phyloP scores from a whole-genome alignment of 2,888 invertebrate species.

The Lepidonotus clava region DNA sequence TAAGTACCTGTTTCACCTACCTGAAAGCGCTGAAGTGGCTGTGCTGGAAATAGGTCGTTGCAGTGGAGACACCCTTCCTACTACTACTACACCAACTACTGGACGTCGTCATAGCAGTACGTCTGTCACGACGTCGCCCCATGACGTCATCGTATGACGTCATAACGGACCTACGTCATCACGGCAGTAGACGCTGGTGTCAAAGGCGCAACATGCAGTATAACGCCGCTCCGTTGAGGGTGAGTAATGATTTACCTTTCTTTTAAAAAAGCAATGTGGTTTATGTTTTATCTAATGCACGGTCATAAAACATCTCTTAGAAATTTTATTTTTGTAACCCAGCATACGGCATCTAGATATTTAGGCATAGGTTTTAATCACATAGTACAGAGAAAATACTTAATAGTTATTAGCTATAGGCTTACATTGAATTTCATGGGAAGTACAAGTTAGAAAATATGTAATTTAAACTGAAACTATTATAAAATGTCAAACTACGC shows the following conservation, averaged over 20 bases:
- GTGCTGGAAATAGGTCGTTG: not conserved
- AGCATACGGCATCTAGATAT: not conserved
- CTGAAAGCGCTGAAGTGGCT: not conserved
- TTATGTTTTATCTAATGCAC: not conserved
- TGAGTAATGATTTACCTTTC: not conserved
- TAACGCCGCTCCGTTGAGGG: not conserved
- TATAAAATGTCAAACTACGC: too few relatives aligned
- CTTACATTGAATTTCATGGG: too few relatives aligned
- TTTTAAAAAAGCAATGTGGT: not conserved
- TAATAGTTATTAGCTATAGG: too few relatives aligned
- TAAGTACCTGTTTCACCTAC: not conserved
- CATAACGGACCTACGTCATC: not conserved
- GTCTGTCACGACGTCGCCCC: not conserved
- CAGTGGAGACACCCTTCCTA: not conserved
- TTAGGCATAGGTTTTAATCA: not conserved
- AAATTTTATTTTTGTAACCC: not conserved
- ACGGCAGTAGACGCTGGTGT: not conserved
- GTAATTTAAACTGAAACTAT: not conserved
- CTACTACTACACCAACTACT: not conserved
- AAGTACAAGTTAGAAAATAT: not conserved
- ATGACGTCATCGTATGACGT: not conserved
- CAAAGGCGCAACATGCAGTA: not conserved
- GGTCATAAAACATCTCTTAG: not conserved
- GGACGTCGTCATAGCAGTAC: constrained; percentile 4
- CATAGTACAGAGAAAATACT: not conserved